These are phyloP conservation scores for Nysson spinosus DNA, from an alignment of 2,888 invertebrate species.

Conservation along the genomic window DNA sequence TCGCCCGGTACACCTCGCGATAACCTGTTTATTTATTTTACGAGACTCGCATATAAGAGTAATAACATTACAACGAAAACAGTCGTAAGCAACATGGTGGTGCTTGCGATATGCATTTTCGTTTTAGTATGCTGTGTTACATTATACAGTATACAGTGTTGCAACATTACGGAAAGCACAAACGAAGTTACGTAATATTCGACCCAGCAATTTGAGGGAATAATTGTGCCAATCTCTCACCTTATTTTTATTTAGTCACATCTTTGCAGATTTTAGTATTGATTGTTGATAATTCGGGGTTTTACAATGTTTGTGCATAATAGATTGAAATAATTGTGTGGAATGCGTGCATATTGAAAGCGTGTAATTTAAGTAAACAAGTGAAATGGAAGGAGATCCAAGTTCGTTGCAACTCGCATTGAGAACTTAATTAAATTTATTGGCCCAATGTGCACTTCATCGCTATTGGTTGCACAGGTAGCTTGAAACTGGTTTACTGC, in stretches of 20 bases:
- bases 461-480: conserved; percentile 31
- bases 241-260: too few relatives aligned
- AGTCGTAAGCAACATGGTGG: neutral
- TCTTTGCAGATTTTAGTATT: too few relatives aligned
- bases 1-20: conserved; percentile 21
- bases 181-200: too few relatives aligned
- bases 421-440: conserved; percentile 57
- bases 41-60: conserved; percentile 9
- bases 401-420: conserved; percentile 28
- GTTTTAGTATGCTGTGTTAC: neutral
- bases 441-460: conserved; percentile 28
- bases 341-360: too few relatives aligned
- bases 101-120: neutral
- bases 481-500: conserved; percentile 12
- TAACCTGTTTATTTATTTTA: conserved; percentile 52
- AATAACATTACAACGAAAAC: conserved; percentile 2
- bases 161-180: too few relatives aligned
- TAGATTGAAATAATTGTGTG: too few relatives aligned
- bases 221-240: too few relatives aligned
- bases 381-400: neutral
- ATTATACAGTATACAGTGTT: neutral
- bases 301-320: too few relatives aligned
- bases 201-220: too few relatives aligned
- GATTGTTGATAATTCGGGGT: too few relatives aligned
- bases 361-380: conserved; percentile 7